A percentile compares a stretch with the other conserved stretches of the same genome.
Conservation (phyloP, 1,140 invertebrate genomes). For the Lepidotrigona ventralis region DNA sequence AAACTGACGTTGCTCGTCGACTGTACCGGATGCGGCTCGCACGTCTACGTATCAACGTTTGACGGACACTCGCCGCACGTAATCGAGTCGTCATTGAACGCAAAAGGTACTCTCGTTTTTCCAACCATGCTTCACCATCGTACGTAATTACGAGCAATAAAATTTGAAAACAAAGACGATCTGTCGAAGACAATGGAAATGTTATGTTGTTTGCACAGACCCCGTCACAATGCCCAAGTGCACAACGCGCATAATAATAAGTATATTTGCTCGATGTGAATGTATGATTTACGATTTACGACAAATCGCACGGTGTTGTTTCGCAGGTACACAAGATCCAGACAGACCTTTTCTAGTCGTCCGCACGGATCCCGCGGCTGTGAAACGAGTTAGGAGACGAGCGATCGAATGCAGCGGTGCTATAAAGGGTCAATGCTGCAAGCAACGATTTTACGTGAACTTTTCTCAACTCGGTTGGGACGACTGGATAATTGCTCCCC, state of each 20-base stretch:
- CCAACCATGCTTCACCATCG: not conserved
- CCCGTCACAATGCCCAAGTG: too few relatives aligned
- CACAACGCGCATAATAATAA: too few relatives aligned
- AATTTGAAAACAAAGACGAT: too few relatives aligned
- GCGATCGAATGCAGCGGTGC: slow-evolving; percentile 90
- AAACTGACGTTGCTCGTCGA: slow-evolving; percentile 90
- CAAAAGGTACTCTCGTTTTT: slow-evolving; percentile 68
- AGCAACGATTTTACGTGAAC: slow-evolving; percentile 94
- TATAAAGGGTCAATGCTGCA: slow-evolving; percentile 91
- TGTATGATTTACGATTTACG: not conserved
- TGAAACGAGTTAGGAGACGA: slow-evolving; percentile 86
- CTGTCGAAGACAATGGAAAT: too few relatives aligned
- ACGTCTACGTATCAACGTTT: slow-evolving; percentile 83
- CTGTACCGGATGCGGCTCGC: slow-evolving; percentile 90
- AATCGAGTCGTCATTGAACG: slow-evolving; percentile 75
- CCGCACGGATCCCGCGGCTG: slow-evolving; percentile 85
- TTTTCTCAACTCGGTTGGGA: slow-evolving; percentile 96
- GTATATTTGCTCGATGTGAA: too few relatives aligned
- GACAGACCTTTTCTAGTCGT: slow-evolving; percentile 92
- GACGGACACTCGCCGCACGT: slow-evolving; percentile 73
- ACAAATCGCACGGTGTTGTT: slow-evolving; percentile 9
- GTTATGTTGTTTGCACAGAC: too few relatives aligned
- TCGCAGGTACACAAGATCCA: slow-evolving; percentile 78
- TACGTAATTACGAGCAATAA: too few relatives aligned
- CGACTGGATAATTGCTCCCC: slow-evolving; percentile 96